Evolutionary conservation across 2,113 vertebrate genomes (phyloP), one percentile per base, ranked within the genome.

Genomic region (Macaca mulatta): DNA sequence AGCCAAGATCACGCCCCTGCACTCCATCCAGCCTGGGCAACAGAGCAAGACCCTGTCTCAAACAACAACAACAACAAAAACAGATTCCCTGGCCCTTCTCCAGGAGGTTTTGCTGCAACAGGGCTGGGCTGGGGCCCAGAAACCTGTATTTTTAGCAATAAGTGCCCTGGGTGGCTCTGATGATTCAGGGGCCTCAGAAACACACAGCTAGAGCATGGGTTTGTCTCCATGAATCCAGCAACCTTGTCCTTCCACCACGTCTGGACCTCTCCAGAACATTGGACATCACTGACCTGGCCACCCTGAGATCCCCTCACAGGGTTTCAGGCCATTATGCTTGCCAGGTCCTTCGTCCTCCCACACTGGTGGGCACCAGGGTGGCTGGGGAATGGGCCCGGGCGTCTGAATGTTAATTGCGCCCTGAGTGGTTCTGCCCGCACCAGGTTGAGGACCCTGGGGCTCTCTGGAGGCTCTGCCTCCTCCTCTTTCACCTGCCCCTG

Each of bases 361-460:
- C 25, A 1, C 43, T 2, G 75, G 16, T 67, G 83, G 38, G 20
- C n/a, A 1, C 48, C 9, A 2, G 8, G 61, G 77, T 3, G 14
- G 45, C 9, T 0, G 20, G 40, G 35, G 7, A 40, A 20, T 7
- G 11, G 35, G 14, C n/a, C 45, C 8, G 0, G 45, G 55, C n/a
- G 0, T 3, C 17, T 52, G 89, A 40, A 22, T 20, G 50, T 12
- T n/a, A 25, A 11, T 2, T 0, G 3, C 25, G 35, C 17, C 57
- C 38, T 16, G 13, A 18, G 3, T 25, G 22, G 40, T 72, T 14
- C 38, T 59, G 5, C 43, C 35, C 4, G 3, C 22, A 1, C 25
- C 8, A 30, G 52, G 16, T 12, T 1, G 8, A 45, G 23, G 57
- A 8, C 10, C n/a, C 5, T 8, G 16, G 38, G 12, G 20, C 4